phyloP scores from a whole-genome alignment of 2,888 invertebrate genomes.

The Oscheius sp. region DNA sequence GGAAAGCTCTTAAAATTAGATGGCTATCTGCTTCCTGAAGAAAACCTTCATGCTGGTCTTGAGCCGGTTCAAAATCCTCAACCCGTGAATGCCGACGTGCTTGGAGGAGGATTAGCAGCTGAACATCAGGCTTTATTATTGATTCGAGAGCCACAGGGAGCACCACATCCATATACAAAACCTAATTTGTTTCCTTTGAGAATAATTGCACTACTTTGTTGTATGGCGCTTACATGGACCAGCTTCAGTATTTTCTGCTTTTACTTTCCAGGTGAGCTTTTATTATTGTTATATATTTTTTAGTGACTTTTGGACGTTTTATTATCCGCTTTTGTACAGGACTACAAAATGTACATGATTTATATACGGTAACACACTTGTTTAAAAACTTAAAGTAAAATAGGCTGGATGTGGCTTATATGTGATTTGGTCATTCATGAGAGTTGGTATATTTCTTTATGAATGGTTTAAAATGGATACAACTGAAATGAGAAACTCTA shows the following conservation, averaged over 20 bases:
- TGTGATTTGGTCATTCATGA: slow-evolving; percentile 86
- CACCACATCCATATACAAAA: slow-evolving; percentile 84
- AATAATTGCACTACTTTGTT: not conserved
- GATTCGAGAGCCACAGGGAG: slow-evolving; percentile 80
- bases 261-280: slow-evolving; percentile 79
- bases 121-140: slow-evolving; percentile 78
- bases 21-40: slow-evolving; percentile 40
- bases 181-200: slow-evolving; percentile 75
- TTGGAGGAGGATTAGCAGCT: slow-evolving; percentile 52
- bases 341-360: slow-evolving; percentile 82
- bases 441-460: slow-evolving; percentile 77
- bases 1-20: slow-evolving; percentile 70
- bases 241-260: slow-evolving; percentile 84
- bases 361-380: slow-evolving; percentile 39
- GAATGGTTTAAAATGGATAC: slow-evolving; percentile 89
- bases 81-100: not conserved
- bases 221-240: slow-evolving; percentile 85
- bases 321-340: slow-evolving; percentile 41
- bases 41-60: slow-evolving; percentile 2
- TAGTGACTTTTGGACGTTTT: slow-evolving; percentile 79
- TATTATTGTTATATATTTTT: slow-evolving; percentile 34
- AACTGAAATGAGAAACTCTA: slow-evolving; percentile 36
- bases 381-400: too few species aligned
- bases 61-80: slow-evolving; percentile 1
- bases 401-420: slow-evolving; percentile 89